Evolutionary conservation across 2,888 invertebrate genomes (phyloP).

Genomic region (Elegia similella): DNA sequence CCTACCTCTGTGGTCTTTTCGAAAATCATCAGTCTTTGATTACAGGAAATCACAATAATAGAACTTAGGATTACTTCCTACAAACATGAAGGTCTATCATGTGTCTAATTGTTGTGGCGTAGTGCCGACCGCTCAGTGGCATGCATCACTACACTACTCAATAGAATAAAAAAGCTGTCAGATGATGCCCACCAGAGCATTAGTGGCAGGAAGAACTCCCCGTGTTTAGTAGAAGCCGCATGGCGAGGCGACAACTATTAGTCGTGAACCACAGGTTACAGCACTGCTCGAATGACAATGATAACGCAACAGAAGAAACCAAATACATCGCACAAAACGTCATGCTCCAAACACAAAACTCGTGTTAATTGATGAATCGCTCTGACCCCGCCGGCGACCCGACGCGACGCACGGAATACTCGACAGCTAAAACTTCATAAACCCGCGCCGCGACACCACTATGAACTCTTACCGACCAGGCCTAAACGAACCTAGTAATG

Average conservation of each 20-base stretch:
- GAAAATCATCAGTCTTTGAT: too few species aligned
- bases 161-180: constrained; percentile 27
- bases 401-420: not conserved
- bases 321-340: constrained; percentile 47
- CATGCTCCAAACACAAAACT: constrained; percentile 55
- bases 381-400: constrained; percentile 48
- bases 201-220: constrained; percentile 20
- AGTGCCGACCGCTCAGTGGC: not conserved
- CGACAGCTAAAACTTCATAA: not conserved
- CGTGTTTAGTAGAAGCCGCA: constrained; percentile 31
- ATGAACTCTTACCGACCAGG: not conserved
- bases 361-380: constrained; percentile 39
- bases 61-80: too few species aligned
- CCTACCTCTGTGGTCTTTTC: too few species aligned
- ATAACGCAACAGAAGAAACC: constrained; percentile 46
- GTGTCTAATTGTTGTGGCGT: not conserved
- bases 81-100: not conserved
- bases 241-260: not conserved
- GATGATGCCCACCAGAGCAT: constrained; percentile 22
- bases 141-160: constrained; percentile 19
- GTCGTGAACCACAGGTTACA: constrained; percentile 1
- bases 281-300: constrained; percentile 23
- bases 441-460: not conserved
- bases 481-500: not conserved
- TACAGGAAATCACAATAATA: not conserved